These are phyloP conservation scores for Beris chalybata DNA, from an alignment of 2,888 invertebrate genomes.

Conservation along the genomic window DNA sequence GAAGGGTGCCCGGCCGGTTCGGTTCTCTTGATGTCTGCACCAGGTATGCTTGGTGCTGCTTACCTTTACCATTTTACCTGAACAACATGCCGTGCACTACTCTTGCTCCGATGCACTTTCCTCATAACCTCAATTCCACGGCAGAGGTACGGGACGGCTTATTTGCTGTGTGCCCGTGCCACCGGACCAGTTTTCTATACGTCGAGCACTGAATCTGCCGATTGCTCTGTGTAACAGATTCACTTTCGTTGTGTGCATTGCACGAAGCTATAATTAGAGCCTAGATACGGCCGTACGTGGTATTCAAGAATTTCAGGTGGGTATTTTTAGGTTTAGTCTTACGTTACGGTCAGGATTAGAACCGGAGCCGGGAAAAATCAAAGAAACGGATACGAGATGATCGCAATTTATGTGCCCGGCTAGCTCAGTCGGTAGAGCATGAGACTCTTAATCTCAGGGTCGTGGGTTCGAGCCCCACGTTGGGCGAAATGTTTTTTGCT, in stretches of 20 bases:
- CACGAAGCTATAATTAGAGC: not conserved
- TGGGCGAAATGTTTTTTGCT: conserved; percentile 56
- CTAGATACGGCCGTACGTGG: not conserved
- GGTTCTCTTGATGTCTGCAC: not conserved
- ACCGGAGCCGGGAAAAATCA: not conserved
- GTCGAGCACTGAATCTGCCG: not conserved
- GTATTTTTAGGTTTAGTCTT: not conserved
- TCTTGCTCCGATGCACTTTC: conserved; percentile 17
- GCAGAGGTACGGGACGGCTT: not conserved
- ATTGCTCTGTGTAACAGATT: not conserved
- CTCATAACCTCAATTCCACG: conserved; percentile 10
- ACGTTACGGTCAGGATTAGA: not conserved
- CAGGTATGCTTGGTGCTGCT: too few relatives aligned
- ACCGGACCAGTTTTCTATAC: conserved; percentile 4
- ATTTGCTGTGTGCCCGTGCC: too few relatives aligned
- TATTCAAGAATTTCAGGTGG: not conserved
- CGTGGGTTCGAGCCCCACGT: conserved; percentile 67
- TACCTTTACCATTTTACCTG: too few relatives aligned
- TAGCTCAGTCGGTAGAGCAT: conserved; percentile 65
- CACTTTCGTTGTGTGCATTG: not conserved
- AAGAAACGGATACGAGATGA: not conserved
- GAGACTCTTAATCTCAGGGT: conserved; percentile 69
- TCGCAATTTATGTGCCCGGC: conserved; percentile 54
- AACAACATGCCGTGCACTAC: not conserved
- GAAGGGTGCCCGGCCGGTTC: not conserved